Percentiles rank a stretch among this genome's conserved stretches.
Evolutionary conservation across 2,888 invertebrate species (phyloP).

Genomic region (Macaria notata): DNA sequence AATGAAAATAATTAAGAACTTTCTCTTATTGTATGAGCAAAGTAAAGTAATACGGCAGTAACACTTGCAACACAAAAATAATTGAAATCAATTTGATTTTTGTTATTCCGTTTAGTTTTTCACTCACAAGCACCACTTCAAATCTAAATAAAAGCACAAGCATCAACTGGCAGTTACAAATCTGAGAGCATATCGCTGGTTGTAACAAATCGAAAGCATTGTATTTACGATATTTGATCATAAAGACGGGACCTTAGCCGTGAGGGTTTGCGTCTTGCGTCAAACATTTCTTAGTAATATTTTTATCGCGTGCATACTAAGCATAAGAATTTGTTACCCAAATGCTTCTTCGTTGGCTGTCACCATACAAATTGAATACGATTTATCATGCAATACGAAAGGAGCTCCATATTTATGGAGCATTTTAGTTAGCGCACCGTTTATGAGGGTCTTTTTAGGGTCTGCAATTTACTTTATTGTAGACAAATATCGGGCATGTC

Average conservation of each 20-base stretch:
- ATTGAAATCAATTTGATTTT: no score
- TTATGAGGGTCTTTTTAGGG: constrained; percentile 13
- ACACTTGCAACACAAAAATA: no score
- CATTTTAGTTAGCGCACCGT: constrained; percentile 23
- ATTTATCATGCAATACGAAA: constrained; percentile 73
- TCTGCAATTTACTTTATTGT: constrained; percentile 1
- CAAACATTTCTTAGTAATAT: constrained; percentile 35
- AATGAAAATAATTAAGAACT: no score
- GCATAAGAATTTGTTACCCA: constrained; percentile 75
- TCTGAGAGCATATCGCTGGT: no score
- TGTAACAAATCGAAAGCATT: neutral
- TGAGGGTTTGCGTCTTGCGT: constrained; percentile 23
- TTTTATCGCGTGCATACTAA: constrained; percentile 71
- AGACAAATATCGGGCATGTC: no score
- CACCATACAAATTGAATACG: constrained; percentile 76
- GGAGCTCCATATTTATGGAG: constrained; percentile 45
- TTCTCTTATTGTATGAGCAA: no score
- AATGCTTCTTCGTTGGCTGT: constrained; percentile 75
- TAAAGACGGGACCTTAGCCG: constrained; percentile 3
- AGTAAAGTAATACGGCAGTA: no score
- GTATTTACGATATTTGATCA: neutral
- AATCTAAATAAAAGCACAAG: no score
- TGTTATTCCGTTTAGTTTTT: no score
- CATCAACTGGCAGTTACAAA: no score
- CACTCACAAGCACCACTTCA: no score